Base-by-base conservation (phyloP, 2,797 vertebrate genomes). In the Dromococcyx pavoninus region DNA sequence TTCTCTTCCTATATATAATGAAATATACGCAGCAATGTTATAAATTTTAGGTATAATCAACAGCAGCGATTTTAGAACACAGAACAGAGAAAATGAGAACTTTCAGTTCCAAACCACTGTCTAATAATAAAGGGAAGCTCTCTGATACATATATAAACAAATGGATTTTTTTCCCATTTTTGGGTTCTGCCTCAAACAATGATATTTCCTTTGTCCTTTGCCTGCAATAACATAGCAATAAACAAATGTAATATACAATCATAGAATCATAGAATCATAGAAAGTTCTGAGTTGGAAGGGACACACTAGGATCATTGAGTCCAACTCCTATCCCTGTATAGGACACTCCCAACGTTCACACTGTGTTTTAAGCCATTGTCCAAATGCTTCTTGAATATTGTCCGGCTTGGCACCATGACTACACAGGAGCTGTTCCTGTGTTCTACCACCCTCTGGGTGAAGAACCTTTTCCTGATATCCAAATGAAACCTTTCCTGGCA, bases 41-140 rank as follows among this genome's bases (percentile, higher is more conserved):
- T 44, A 89, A 69, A 83, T 89, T 87, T 79, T 94, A 88, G 18
- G 21, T 39, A 79, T 86, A 83, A 88, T 85, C 61, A 93, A 16
- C 85, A 93, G 32, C 24, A 81, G 13, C 7, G 33, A 81, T 53
- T 73, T 50, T 71, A 21, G 17, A 84, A 84, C 6, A 75, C 12
- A 50, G n/a, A 93, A 92, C 5, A 77, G 13, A 74, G 60, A 88
- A 88, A 66, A 64, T 8, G 3, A 28, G 5, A 62, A n/a, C 7
- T 14, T 58, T 73, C 54, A 24, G 13, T 88, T 91, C 33, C 46
- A 94, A 92, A 86, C 30, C 30, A 46, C n/a, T 67, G 22, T 65
- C 95, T 89, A 96, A 67, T 37, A 91, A 73, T 65, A 95, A 93
- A 75, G 21, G 28, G n/a, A 93, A 88, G 16, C 12, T 74, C 3